phyloP scores from a whole-genome alignment of 2,888 invertebrate genomes.

The Dendrolimus houi region DNA sequence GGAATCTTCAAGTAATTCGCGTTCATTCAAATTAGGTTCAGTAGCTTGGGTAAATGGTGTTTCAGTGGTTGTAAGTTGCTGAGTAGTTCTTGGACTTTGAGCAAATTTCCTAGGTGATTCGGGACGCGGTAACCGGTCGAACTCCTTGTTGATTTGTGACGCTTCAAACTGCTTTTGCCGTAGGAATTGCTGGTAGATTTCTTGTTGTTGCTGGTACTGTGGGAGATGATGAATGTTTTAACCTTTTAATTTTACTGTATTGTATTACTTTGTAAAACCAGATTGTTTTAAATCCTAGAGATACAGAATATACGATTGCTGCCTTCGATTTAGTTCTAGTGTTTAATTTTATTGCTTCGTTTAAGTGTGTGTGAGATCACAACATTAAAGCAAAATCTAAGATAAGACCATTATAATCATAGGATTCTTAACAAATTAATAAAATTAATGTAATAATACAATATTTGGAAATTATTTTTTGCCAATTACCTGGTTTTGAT shows the following conservation, averaged over 20 bases:
- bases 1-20: conserved; percentile 34
- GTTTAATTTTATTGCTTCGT: too few species aligned
- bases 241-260: too few species aligned
- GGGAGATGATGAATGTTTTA: background rate
- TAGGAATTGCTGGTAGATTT: conserved; percentile 46
- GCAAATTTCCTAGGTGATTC: conserved; percentile 45
- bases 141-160: conserved; percentile 20
- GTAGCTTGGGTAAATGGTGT: conserved; percentile 34
- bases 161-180: conserved; percentile 51
- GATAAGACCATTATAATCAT: too few species aligned
- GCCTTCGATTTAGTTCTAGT: background rate
- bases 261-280: too few species aligned
- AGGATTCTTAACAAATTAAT: too few species aligned
- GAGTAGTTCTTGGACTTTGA: conserved; percentile 21
- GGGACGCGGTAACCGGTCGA: conserved; percentile 30
- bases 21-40: conserved; percentile 41
- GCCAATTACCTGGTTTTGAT: conserved; percentile 42
- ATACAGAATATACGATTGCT: background rate
- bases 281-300: too few species aligned
- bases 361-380: too few species aligned
- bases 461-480: background rate
- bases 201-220: conserved; percentile 58
- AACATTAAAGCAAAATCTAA: too few species aligned
- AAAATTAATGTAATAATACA: too few species aligned
- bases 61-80: conserved; percentile 25